Evolutionary conservation across 2,888 invertebrate species (phyloP).

Genomic region (Mycalesis mineus): DNA sequence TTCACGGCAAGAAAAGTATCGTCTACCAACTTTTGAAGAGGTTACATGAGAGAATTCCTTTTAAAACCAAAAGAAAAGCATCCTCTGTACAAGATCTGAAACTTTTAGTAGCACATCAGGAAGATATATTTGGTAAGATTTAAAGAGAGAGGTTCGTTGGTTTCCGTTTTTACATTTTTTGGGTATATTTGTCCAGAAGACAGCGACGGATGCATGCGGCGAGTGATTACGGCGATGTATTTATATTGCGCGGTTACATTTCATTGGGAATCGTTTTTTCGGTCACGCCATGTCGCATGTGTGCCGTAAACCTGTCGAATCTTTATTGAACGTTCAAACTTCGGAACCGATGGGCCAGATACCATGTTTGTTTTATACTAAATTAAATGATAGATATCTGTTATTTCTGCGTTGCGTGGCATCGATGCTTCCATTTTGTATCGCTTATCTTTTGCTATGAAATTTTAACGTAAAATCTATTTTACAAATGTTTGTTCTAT

Average conservation of each 20-base stretch:
- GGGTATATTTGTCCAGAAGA: not conserved
- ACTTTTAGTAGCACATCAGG: no score
- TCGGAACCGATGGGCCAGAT: conserved; percentile 50
- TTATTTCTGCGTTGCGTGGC: conserved; percentile 24
- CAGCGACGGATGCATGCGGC: conserved; percentile 47
- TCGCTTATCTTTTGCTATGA: no score
- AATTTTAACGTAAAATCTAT: no score
- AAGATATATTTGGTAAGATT: no score
- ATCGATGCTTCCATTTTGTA: no score
- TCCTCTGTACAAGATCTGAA: no score
- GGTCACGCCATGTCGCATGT: conserved; percentile 77
- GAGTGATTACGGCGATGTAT: conserved; percentile 70
- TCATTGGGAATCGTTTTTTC: conserved; percentile 70
- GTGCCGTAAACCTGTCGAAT: conserved; percentile 61
- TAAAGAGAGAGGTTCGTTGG: no score
- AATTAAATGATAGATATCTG: conserved; percentile 53
- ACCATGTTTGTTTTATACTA: conserved; percentile 43
- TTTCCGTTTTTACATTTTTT: conserved; percentile 8
- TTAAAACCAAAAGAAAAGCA: no score
- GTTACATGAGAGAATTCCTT: no score
- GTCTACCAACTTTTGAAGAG: no score
- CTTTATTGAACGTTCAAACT: conserved; percentile 57
- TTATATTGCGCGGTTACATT: conserved; percentile 63
- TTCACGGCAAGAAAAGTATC: no score
- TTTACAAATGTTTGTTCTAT: no score